A percentile compares a stretch with the other conserved stretches of the same genome.
Conservation (phyloP, 2,113 vertebrate genomes). For the Pleuronectes platessa region DNA sequence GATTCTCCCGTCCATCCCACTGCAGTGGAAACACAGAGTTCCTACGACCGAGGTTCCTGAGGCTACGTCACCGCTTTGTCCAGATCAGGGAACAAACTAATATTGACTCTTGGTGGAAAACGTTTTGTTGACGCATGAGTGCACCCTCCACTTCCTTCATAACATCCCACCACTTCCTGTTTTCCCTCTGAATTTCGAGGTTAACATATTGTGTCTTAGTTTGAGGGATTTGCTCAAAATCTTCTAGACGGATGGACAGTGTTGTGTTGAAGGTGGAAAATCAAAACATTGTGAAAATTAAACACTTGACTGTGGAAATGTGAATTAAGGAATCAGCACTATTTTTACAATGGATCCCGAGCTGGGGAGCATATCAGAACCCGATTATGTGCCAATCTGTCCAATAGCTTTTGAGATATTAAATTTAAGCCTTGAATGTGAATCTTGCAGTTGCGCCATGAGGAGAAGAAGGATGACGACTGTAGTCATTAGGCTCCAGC, state of each 20-base stretch:
- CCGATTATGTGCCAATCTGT: not conserved
- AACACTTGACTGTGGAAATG: not conserved
- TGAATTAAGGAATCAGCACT: not conserved
- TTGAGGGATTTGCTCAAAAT: not conserved
- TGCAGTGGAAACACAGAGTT: no score
- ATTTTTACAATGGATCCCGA: not conserved
- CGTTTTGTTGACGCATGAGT: not conserved
- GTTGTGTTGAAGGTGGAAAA: no score
- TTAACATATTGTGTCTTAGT: not conserved
- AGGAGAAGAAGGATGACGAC: no score
- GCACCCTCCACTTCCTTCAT: not conserved
- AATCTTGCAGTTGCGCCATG: no score
- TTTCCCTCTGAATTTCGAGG: not conserved
- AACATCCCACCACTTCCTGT: not conserved
- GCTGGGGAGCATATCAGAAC: not conserved
- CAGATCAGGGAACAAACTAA: not conserved
- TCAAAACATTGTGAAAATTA: not conserved
- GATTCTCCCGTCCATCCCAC: no score
- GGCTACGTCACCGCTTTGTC: no score
- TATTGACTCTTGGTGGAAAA: not conserved
- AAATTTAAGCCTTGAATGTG: no score
- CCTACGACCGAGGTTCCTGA: no score
- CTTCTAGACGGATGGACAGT: not conserved
- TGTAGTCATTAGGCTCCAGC: no score
- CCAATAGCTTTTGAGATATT: not conserved